These are phyloP conservation scores for Tragelaphus scriptus DNA, from an alignment of 2,113 vertebrate genomes.

Conservation along the genomic window DNA sequence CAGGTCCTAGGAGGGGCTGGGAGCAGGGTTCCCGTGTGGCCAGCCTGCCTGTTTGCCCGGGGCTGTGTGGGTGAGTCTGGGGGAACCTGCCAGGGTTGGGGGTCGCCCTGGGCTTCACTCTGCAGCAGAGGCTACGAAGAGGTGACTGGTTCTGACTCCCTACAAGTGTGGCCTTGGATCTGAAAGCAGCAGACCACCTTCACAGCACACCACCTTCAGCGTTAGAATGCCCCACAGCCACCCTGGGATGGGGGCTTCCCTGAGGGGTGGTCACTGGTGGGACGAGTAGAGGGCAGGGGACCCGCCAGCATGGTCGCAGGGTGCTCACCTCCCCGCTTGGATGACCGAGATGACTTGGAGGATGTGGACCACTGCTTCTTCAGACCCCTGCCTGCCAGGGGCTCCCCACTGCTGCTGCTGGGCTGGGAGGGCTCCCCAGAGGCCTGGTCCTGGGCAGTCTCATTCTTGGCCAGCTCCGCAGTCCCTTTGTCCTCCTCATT, in stretches of 20 bases:
- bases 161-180: accelerated
- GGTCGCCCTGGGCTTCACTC: accelerated
- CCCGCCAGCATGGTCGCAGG: accelerated
- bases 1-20: background rate
- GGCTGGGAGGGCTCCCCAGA: slow-evolving; percentile 81
- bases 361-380: slow-evolving; percentile 99
- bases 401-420: slow-evolving; percentile 74
- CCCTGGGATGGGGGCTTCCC: background rate
- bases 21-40: background rate
- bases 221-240: accelerated
- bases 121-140: background rate
- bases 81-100: background rate
- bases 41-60: background rate
- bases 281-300: background rate
- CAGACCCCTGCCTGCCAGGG: slow-evolving; percentile 85
- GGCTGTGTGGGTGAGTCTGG: background rate
- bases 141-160: background rate
- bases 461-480: slow-evolving; percentile 68
- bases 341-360: slow-evolving; percentile 95
- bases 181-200: background rate
- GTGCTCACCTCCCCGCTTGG: slow-evolving; percentile 93
- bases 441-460: slow-evolving; percentile 68
- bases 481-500: slow-evolving; percentile 78
- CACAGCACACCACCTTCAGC: background rate
- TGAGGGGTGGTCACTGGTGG: background rate